phyloP scores from a whole-genome alignment of 2,797 vertebrate species.

The Scleropages formosus region DNA sequence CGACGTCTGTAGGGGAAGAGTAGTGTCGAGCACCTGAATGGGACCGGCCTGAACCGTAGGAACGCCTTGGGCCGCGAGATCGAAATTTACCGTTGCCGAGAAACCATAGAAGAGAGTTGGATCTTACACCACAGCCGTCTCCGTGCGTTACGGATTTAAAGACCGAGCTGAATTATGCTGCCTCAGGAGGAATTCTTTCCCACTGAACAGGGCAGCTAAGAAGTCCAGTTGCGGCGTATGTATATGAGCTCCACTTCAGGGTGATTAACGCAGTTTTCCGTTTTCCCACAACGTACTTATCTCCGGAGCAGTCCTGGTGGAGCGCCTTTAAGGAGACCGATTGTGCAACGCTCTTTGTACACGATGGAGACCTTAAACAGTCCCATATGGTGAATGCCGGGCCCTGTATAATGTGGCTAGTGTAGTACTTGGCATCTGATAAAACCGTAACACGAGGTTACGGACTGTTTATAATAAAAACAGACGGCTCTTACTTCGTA shows the following conservation, averaged over 20 bases:
- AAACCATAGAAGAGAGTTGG: conserved; percentile 1
- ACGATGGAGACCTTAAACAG: conserved; percentile 20
- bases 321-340: conserved; percentile 17
- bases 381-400: conserved; percentile 5
- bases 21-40: neutral
- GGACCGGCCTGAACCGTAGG: conserved; percentile 22
- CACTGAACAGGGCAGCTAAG: neutral
- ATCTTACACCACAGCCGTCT: conserved; percentile 19
- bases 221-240: neutral
- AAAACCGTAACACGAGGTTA: neutral
- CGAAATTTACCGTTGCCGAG: conserved; percentile 4
- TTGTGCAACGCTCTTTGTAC: conserved; percentile 22
- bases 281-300: conserved; percentile 25
- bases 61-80: conserved; percentile 12
- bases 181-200: conserved; percentile 5
- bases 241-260: neutral
- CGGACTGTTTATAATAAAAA: conserved; percentile 15
- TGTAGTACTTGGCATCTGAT: conserved; percentile 7
- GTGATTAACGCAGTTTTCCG: conserved; percentile 20
- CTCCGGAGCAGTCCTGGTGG: conserved; percentile 13
- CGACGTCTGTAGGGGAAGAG: conserved; percentile 16
- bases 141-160: conserved; percentile 5
- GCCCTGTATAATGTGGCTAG: neutral
- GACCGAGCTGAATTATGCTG: conserved; percentile 1
- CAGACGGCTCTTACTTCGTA: neutral